Base-by-base conservation (phyloP, 1,140 invertebrate species). In the Paracyclopina nana region DNA sequence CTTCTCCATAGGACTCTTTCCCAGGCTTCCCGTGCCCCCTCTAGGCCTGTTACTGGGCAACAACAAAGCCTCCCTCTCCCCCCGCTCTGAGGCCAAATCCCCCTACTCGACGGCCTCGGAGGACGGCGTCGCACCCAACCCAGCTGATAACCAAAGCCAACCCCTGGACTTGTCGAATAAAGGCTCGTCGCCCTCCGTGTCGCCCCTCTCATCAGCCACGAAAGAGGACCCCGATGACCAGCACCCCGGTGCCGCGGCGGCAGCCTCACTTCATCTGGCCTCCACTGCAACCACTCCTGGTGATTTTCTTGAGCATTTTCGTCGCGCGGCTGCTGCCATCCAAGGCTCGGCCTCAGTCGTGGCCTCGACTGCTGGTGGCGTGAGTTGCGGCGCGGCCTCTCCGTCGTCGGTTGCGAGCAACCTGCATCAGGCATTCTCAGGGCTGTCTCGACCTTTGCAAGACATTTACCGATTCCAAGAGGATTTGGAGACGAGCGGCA, bases 141-240 rank as follows among this genome's bases (percentile, higher is more conserved):
- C n/a, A n/a, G n/a, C n/a, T n/a, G n/a, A n/a, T n/a, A n/a, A n/a
- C n/a, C n/a, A n/a, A n/a, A n/a, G n/a, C n/a, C n/a, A n/a, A n/a
- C n/a, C n/a, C n/a, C 51, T 57, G 28, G 56, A 57, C 40, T 51
- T 57, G 24, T 57, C 56, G 14, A 57, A 56, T 22, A 57, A 55
- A 38, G 55, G 55, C 22, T 57, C 56, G 18, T 53, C 53, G 24
- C 55, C 53, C 27, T 54, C 52, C 14, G 46, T 51, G 16, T 57
- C 56, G 4, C 56, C 56, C 6, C 18, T 29, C 18, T 38, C 48
- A 11, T 40, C 24, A 14, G 9, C 9, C 9, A 5, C 6, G 12
- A 28, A 49, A 12, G 26, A 28, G 8, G 44, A 6, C 16, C 18
- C 27, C 18, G 20, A 27, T 27, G n/a, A n/a, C 26, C 20, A 8